phyloP scores from a whole-genome alignment of 1,140 invertebrate species.

The honey bee (Apis mellifera) region Amel_HAv3.1 CM009933.2:9447001-9447500 shows the following conservation, averaged over 20 bases:
- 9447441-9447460: not conserved
- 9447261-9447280: not conserved
- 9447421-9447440: not conserved
- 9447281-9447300: not conserved
- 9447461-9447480: too few relatives aligned
- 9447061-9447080: not conserved
- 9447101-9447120: not conserved
- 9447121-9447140: not conserved
- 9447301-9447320: not conserved
- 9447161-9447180: not conserved
- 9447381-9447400: not conserved
- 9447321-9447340: not conserved
- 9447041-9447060: too few relatives aligned
- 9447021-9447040: not conserved
- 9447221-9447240: not conserved
- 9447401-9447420: too few relatives aligned
- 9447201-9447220: conserved; percentile 5
- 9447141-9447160: not conserved
- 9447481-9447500: not conserved
- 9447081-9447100: not conserved
- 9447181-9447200: not conserved
- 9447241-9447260: conserved; percentile 4
- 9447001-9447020: conserved; percentile 10
- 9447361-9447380: not conserved
- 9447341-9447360: not conserved